Conservation (phyloP, 2,888 invertebrate genomes). For the Corythucha ciliata region DNA sequence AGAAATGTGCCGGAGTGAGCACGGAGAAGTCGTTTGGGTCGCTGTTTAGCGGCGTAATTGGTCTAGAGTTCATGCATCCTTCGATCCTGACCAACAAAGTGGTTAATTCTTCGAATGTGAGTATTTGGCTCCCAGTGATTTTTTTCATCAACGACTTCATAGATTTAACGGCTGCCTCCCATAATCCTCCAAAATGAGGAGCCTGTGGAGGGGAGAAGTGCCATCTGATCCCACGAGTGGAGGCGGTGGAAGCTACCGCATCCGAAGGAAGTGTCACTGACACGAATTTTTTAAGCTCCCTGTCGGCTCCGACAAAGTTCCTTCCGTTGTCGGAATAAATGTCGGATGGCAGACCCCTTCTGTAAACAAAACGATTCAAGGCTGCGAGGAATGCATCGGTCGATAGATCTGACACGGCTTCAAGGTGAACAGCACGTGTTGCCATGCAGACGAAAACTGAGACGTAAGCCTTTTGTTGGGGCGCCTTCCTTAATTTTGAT, state of each 20-base stretch:
- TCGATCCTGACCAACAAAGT: slow-evolving; percentile 35
- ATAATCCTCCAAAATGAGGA: slow-evolving; percentile 37
- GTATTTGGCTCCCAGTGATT: slow-evolving; percentile 25
- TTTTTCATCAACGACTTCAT: slow-evolving; percentile 35
- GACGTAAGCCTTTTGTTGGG: slow-evolving; percentile 33
- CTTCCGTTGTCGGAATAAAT: slow-evolving; percentile 39
- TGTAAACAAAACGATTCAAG: slow-evolving; percentile 36
- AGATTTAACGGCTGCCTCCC: slow-evolving; percentile 37
- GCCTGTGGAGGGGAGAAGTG: slow-evolving; percentile 30
- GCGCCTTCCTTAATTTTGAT: slow-evolving; percentile 24
- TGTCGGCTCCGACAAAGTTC: slow-evolving; percentile 39
- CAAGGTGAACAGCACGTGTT: slow-evolving; percentile 38
- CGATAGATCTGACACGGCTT: slow-evolving; percentile 36
- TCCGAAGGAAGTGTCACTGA: neutral
- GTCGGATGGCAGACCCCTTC: slow-evolving; percentile 35
- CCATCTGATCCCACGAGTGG: slow-evolving; percentile 33
- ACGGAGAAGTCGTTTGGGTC: slow-evolving; percentile 31
- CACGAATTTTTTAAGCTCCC: slow-evolving; percentile 8
- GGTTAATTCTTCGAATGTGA: slow-evolving; percentile 36
- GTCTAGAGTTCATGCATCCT: slow-evolving; percentile 37
- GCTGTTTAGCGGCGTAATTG: slow-evolving; percentile 33
- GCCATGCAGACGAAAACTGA: slow-evolving; percentile 36
- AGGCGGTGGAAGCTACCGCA: slow-evolving; percentile 29
- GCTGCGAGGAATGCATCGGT: slow-evolving; percentile 38
- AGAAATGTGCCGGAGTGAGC: slow-evolving; percentile 38